These are phyloP conservation scores for Cydia fagiglandana DNA, from an alignment of 1,140 invertebrate species.

Conservation along the genomic window DNA sequence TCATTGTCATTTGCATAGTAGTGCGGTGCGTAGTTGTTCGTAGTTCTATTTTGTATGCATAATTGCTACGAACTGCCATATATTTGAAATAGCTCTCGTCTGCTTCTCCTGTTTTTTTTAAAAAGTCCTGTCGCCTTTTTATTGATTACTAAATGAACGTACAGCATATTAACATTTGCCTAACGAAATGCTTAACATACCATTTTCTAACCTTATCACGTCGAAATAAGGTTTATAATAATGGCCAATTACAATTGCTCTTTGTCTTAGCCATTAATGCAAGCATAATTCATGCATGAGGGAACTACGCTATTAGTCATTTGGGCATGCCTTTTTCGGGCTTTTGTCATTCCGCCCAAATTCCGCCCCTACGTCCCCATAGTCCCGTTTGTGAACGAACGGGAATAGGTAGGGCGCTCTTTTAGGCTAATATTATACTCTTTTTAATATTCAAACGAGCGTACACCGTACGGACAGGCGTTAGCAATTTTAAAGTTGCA, in stretches of 20 bases:
- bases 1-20: background rate
- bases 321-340: slow-evolving; percentile 8
- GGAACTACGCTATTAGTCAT: slow-evolving; percentile 3
- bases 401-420: background rate
- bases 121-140: too few relatives aligned
- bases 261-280: slow-evolving; percentile 13
- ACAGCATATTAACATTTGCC: too few relatives aligned
- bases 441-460: too few relatives aligned
- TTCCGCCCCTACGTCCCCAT: background rate
- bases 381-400: background rate
- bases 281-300: background rate
- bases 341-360: background rate
- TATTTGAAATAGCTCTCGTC: too few relatives aligned
- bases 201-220: too few relatives aligned
- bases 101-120: too few relatives aligned
- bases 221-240: background rate
- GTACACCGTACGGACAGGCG: too few relatives aligned
- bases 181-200: too few relatives aligned
- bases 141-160: too few relatives aligned
- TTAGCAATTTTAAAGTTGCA: background rate
- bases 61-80: too few relatives aligned
- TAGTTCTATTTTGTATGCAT: too few relatives aligned
- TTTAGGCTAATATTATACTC: background rate
- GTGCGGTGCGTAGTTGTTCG: too few relatives aligned
- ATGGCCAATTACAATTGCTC: background rate